Conservation (phyloP, 2,888 invertebrate species). For the Esperia sulphurella region DNA sequence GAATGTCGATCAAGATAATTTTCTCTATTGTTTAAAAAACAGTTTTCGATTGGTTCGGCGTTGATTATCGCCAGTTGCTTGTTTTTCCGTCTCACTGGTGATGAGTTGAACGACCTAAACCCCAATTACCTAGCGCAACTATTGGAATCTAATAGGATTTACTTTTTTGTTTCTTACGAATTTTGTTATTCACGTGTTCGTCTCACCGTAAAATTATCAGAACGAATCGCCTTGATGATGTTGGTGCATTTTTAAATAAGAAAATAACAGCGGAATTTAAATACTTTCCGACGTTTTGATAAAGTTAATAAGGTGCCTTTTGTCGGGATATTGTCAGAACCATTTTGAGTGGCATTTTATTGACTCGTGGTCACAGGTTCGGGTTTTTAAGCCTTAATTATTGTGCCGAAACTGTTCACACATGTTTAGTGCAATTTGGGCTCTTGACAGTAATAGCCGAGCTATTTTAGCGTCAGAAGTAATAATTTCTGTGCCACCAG, state of each 20-base stretch:
- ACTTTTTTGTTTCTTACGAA: slow-evolving; percentile 20
- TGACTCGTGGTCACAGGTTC: slow-evolving; percentile 6
- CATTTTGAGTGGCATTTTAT: slow-evolving; percentile 12
- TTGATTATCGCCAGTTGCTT: slow-evolving; percentile 5
- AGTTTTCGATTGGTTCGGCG: neutral
- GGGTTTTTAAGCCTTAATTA: slow-evolving; percentile 8
- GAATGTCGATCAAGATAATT: no score
- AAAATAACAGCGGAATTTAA: slow-evolving; percentile 5
- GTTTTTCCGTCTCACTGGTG: slow-evolving; percentile 21
- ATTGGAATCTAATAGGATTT: slow-evolving; percentile 10
- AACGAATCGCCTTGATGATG: slow-evolving; percentile 33
- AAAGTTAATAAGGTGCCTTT: slow-evolving; percentile 7
- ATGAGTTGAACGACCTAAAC: slow-evolving; percentile 43
- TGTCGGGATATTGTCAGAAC: slow-evolving; percentile 7
- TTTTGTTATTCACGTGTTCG: slow-evolving; percentile 19
- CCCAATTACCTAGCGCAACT: slow-evolving; percentile 24
- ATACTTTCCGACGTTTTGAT: slow-evolving; percentile 8
- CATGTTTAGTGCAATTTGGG: slow-evolving; percentile 26
- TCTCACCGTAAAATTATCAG: slow-evolving; percentile 46
- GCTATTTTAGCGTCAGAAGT: no score
- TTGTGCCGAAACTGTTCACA: neutral
- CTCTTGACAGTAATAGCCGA: no score
- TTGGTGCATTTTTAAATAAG: slow-evolving; percentile 2
- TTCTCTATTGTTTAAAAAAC: neutral
- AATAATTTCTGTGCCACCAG: no score